Percentiles rank a stretch among this genome's conserved stretches.
Conservation (phyloP, 2,113 vertebrate genomes). For the Myanophis thanlyinensis region DNA sequence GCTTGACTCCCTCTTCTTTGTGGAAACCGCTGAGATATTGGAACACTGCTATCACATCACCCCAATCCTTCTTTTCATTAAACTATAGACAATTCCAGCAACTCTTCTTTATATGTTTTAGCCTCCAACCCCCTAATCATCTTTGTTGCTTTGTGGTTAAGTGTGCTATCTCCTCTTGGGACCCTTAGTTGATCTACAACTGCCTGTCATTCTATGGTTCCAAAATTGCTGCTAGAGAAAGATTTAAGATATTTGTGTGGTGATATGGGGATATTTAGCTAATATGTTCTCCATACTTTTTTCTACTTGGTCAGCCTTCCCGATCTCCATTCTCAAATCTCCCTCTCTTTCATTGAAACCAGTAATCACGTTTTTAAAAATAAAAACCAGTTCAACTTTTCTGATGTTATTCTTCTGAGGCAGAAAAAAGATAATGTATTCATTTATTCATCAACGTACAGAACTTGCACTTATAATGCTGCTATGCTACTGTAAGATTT, state of each 20-base stretch:
- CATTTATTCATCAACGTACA: background rate
- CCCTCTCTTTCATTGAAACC: background rate
- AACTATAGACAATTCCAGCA: too few relatives aligned
- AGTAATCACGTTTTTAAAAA: background rate
- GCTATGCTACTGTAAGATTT: background rate
- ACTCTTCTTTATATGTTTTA: too few relatives aligned
- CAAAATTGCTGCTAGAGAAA: background rate
- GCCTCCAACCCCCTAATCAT: too few relatives aligned
- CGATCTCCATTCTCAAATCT: background rate
- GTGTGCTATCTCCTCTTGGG: background rate
- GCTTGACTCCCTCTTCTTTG: too few relatives aligned
- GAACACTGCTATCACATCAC: too few relatives aligned
- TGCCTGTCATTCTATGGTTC: background rate
- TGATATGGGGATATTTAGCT: background rate
- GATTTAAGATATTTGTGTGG: background rate
- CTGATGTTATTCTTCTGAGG: background rate
- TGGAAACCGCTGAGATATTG: too few relatives aligned
- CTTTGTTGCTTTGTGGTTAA: too few relatives aligned
- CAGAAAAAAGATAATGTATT: background rate
- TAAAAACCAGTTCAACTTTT: background rate
- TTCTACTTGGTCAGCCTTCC: background rate
- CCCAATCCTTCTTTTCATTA: too few relatives aligned
- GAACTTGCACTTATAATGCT: background rate
- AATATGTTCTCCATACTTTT: background rate
- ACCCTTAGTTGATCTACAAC: background rate